A percentile compares a stretch with the other conserved stretches of the same genome.
phyloP scores from a whole-genome alignment of 2,113 vertebrate genomes.

The Tursiops truncatus region DNA sequence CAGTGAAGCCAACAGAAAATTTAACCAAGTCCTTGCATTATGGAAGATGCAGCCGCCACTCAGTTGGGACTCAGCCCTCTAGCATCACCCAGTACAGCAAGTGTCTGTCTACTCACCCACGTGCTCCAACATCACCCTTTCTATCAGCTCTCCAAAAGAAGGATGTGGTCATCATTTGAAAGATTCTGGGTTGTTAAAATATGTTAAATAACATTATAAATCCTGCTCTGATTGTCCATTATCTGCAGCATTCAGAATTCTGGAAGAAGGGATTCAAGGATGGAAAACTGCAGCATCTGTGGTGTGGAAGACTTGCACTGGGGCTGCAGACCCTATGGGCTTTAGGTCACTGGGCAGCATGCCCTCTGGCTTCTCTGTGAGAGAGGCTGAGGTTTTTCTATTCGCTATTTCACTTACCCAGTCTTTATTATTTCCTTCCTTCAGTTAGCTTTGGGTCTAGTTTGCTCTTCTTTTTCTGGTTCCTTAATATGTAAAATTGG shows the following conservation, averaged over 20 bases:
- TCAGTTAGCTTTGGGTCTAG: not conserved
- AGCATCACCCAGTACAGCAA: not conserved
- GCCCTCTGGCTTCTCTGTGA: no score
- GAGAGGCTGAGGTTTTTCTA: not conserved
- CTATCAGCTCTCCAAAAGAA: not conserved
- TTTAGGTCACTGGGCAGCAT: not conserved
- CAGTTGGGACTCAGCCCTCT: not conserved
- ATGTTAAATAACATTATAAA: not conserved
- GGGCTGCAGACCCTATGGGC: not conserved
- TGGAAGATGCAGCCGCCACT: not conserved
- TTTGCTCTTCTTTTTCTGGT: not conserved
- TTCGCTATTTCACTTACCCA: not conserved
- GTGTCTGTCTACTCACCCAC: rapidly evolving
- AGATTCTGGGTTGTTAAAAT: not conserved
- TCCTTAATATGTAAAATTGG: not conserved
- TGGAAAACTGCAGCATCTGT: not conserved
- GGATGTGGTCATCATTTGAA: not conserved
- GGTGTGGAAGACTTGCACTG: not conserved
- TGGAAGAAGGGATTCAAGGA: not conserved
- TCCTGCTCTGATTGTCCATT: not conserved
- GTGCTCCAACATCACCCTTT: not conserved
- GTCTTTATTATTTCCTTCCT: not conserved
- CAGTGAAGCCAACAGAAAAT: not conserved
- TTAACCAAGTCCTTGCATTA: not conserved
- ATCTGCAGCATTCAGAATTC: not conserved